Evolutionary conservation across 2,113 vertebrate species (phyloP).

Genomic region (Neolamprologus sp.): DNA sequence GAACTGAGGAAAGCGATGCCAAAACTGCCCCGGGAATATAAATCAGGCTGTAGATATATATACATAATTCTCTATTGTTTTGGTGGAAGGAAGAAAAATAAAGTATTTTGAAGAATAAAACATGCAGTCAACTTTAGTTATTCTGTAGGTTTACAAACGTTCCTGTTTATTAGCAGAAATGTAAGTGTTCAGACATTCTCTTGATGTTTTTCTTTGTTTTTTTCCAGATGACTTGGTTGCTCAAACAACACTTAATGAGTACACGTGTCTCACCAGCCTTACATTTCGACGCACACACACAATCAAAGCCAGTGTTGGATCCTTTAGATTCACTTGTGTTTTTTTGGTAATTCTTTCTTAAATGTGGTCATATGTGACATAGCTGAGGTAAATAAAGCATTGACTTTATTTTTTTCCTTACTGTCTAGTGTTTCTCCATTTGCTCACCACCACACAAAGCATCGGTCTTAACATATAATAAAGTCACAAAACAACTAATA

Average conservation of each 20-base stretch:
- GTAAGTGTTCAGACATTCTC: slow-evolving; percentile 21
- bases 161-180: slow-evolving; percentile 46
- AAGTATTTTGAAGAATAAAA: slow-evolving; percentile 65
- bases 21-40: slow-evolving; percentile 76
- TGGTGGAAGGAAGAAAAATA: slow-evolving; percentile 17
- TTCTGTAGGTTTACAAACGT: slow-evolving; percentile 44
- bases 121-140: slow-evolving; percentile 40
- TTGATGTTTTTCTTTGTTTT: slow-evolving; percentile 25
- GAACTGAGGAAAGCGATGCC: slow-evolving; percentile 74
- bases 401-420: slow-evolving; percentile 71
- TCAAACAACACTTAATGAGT: slow-evolving; percentile 9
- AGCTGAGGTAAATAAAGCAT: slow-evolving; percentile 75
- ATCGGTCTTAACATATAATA: background rate
- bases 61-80: slow-evolving; percentile 24
- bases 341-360: slow-evolving; percentile 55
- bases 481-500: background rate
- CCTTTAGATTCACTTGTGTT: slow-evolving; percentile 48
- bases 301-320: slow-evolving; percentile 46
- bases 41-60: slow-evolving; percentile 8
- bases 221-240: background rate
- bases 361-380: slow-evolving; percentile 68
- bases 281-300: background rate
- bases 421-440: slow-evolving; percentile 61
- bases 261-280: slow-evolving; percentile 40
- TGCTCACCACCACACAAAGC: background rate